Evolutionary conservation across 2,797 vertebrate species (phyloP), one percentile per base, ranked within the genome.

Genomic region (Schizothorax lantsangensis): DNA sequence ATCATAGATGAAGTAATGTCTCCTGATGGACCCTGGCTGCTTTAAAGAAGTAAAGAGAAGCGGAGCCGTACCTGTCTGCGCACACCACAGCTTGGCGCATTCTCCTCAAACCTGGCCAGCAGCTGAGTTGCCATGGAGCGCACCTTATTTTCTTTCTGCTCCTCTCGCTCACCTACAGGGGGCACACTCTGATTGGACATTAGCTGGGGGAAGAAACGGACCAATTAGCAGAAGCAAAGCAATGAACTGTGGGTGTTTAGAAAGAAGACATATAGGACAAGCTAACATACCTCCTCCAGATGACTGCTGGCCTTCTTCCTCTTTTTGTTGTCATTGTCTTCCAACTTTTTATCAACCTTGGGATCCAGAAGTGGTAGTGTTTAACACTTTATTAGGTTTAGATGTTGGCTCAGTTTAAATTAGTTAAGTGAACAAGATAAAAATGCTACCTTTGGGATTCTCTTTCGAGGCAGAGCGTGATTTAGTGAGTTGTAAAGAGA

Each of bases 21-120:
- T 17, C 52, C 49, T 57, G 21, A 15, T 36, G 8, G 2, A 40
- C 66, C 19, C 6, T 12, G 4, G 17, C 69, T 73, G 6, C 3
- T 83, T 43, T 73, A 73, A 43, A 40, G 26, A 72, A 4, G 33
- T 33, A 6, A 8, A 5, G 1, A 30, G 5, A 66, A n/a, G 52
- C n/a, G 6, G 36, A 11, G 75, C 54, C 94, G 93, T 89, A 99
- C 98, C 97, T 97, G 97, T 89, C 92, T 94, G 75, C 84, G 90
- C 1, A 93, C 85, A 26, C 92, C 86, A 12, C 91, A 89, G 30
- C 92, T 95, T 0, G 95, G 93, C 0, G 96, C 89, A 79, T 95
- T 98, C 91, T 98, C 97, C 92, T 99, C 97, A 88, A 99, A 98
- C 90, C 98, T 98, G 90, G 98, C 98, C 90, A 96, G 92, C 85